phyloP scores from a whole-genome alignment of 2,113 vertebrate genomes.

The Brachionichthys hirsutus region DNA sequence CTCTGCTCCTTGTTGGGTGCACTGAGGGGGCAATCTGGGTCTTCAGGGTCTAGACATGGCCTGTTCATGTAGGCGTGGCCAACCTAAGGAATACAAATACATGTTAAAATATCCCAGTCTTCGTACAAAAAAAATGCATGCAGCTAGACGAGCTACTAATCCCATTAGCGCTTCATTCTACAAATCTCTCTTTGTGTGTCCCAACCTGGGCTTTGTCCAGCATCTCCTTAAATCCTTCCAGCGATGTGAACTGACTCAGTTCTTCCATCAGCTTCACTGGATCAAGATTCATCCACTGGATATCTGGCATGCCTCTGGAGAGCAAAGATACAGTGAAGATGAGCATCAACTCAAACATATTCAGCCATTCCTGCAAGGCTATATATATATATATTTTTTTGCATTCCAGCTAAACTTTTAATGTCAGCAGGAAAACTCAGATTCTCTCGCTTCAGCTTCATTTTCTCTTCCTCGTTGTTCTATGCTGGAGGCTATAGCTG shows the following conservation, averaged over 20 bases:
- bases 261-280: conserved; percentile 94
- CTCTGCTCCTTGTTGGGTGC: conserved; percentile 87
- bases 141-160: not conserved
- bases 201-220: conserved; percentile 96
- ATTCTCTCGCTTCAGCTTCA: conserved; percentile 23
- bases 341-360: conserved; percentile 15
- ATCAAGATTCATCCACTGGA: conserved; percentile 98
- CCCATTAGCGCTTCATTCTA: not conserved
- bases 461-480: conserved; percentile 23
- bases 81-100: conserved; percentile 65
- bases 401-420: conserved; percentile 18
- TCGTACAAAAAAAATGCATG: not conserved
- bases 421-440: conserved; percentile 5
- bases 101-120: not conserved
- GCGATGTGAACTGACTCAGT: conserved; percentile 90
- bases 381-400: conserved; percentile 15
- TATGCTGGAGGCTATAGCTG: conserved; percentile 54
- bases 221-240: conserved; percentile 96
- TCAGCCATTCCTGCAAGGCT: not conserved
- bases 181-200: conserved; percentile 27
- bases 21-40: conserved; percentile 88
- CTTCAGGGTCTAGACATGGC: conserved; percentile 88
- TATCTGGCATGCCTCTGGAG: conserved; percentile 89
- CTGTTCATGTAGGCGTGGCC: conserved; percentile 96
- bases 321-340: conserved; percentile 25